These are phyloP conservation scores for Marasmarcha lunaedactyla DNA, from an alignment of 2,888 invertebrate species.

Conservation along the genomic window DNA sequence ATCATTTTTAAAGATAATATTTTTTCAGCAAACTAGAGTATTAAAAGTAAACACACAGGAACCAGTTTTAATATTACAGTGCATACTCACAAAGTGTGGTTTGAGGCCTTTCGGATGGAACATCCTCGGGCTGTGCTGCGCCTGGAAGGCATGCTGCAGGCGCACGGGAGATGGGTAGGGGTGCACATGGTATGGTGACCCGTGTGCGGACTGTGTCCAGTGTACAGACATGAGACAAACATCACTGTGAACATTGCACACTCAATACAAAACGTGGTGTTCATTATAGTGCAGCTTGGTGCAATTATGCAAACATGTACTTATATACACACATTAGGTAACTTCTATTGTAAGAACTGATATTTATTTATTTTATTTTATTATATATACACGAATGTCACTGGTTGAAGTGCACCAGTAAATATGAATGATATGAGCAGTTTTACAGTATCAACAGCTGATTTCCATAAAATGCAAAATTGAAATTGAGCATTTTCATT, in stretches of 20 bases:
- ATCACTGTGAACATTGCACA: constrained; percentile 44
- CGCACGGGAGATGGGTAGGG: constrained; percentile 74
- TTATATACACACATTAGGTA: too few species aligned
- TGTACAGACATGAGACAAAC: constrained; percentile 63
- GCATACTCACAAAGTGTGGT: constrained; percentile 63
- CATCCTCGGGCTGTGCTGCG: constrained; percentile 66
- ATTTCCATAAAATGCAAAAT: too few species aligned
- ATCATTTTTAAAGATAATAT: too few species aligned
- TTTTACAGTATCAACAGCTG: too few species aligned
- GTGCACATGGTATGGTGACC: constrained; percentile 82
- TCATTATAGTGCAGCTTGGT: constrained; percentile 11
- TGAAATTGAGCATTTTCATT: too few species aligned
- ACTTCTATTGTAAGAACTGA: too few species aligned
- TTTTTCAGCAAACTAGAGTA: too few species aligned
- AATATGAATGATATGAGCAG: too few species aligned
- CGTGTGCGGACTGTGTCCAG: constrained; percentile 66
- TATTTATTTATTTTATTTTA: too few species aligned
- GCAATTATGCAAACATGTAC: constrained; percentile 7
- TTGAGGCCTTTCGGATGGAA: constrained; percentile 73
- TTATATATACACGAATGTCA: too few species aligned
- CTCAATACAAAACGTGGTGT: not conserved
- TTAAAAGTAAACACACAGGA: not conserved
- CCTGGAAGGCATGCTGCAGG: constrained; percentile 75
- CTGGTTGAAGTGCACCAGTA: too few species aligned
- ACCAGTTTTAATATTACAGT: not conserved